A percentile compares a stretch with the other conserved stretches of the same genome.
Evolutionary conservation across 1,140 invertebrate species (phyloP).

Genomic region (Mycetomoellerius zeteki): DNA sequence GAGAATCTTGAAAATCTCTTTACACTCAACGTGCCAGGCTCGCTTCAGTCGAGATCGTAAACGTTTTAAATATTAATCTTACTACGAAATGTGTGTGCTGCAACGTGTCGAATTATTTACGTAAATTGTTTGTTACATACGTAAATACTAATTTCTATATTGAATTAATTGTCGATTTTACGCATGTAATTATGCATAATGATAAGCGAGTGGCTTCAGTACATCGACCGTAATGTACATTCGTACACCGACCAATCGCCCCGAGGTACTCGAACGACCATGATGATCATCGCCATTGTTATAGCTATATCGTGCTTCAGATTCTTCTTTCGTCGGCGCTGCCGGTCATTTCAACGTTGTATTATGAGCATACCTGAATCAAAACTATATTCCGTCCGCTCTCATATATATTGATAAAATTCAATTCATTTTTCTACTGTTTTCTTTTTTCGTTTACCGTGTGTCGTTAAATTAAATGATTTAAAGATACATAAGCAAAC

Average conservation of each 20-base stretch:
- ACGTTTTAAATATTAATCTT: constrained; percentile 16
- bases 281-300: constrained; percentile 52
- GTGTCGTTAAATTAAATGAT: neutral
- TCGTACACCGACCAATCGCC: constrained; percentile 55
- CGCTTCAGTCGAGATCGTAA: neutral
- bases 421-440: neutral
- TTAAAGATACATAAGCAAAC: neutral
- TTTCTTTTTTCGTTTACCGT: neutral
- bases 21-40: neutral
- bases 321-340: constrained; percentile 51
- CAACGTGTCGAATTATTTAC: constrained; percentile 32
- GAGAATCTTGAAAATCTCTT: neutral
- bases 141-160: constrained; percentile 43
- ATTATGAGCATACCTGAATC: constrained; percentile 18
- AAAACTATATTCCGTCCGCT: neutral
- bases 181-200: constrained; percentile 55
- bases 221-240: constrained; percentile 38
- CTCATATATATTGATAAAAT: neutral
- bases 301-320: constrained; percentile 32
- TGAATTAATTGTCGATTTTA: constrained; percentile 61
- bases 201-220: constrained; percentile 55
- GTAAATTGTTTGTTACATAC: constrained; percentile 29
- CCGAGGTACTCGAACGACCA: constrained; percentile 48
- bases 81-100: neutral
- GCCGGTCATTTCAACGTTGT: constrained; percentile 36